Conservation (phyloP, 2,113 vertebrate species). For the Aviceda subcristata region DNA sequence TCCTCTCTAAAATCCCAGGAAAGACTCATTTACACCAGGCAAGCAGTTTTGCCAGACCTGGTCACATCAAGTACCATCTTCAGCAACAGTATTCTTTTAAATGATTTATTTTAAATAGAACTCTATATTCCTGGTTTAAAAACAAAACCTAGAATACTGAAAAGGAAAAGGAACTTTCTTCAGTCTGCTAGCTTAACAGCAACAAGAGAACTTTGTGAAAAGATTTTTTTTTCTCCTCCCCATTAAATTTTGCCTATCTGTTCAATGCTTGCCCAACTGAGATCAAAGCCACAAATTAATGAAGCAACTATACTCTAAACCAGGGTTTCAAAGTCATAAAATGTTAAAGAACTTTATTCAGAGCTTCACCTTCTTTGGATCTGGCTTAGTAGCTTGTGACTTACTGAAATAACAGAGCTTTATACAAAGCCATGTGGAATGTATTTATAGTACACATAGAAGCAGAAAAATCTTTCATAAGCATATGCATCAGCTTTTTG, state of each 20-base stretch:
- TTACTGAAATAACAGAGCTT: slow-evolving; percentile 55
- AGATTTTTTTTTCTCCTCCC: background rate
- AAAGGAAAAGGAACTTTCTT: background rate
- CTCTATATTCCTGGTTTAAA: background rate
- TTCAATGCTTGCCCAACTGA: background rate
- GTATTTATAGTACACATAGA: slow-evolving; percentile 49
- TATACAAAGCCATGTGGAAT: slow-evolving; percentile 50
- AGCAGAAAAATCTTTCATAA: slow-evolving; percentile 44
- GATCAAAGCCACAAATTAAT: slow-evolving; percentile 38
- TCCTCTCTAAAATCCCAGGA: background rate
- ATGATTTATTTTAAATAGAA: background rate
- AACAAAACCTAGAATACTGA: background rate
- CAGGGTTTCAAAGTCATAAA: slow-evolving; percentile 27
- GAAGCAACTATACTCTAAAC: slow-evolving; percentile 13
- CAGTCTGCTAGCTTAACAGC: background rate
- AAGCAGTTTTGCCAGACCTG: background rate
- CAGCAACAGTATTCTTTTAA: background rate
- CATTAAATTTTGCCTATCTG: background rate
- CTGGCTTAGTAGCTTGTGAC: slow-evolving; percentile 38
- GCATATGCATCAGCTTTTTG: slow-evolving; percentile 50
- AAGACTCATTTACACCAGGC: background rate
- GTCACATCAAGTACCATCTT: background rate
- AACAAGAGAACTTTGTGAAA: background rate
- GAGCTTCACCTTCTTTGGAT: slow-evolving; percentile 42
- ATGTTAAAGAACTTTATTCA: slow-evolving; percentile 37